Evolutionary conservation across 2,888 invertebrate species (phyloP).

Genomic region (Oconnorella tubifera): DNA sequence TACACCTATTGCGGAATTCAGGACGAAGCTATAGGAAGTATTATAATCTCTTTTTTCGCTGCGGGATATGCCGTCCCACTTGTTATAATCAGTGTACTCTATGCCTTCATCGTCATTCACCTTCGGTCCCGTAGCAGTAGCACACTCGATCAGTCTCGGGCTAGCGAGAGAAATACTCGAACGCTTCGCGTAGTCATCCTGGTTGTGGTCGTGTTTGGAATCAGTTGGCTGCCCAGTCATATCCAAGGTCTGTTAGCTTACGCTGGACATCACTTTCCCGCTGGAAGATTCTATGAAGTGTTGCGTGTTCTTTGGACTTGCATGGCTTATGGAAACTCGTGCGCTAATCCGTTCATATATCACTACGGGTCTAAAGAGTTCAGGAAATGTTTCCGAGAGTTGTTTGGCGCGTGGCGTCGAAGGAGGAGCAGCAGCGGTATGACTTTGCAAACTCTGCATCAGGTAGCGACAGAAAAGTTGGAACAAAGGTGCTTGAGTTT

Average conservation of each 20-base stretch:
- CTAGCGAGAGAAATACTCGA: not conserved
- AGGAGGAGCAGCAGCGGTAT: too few species aligned
- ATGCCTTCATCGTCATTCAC: slow-evolving; percentile 20
- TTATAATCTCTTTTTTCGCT: slow-evolving; percentile 26
- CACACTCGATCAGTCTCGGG: not conserved
- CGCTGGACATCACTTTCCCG: not conserved
- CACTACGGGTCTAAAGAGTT: slow-evolving; percentile 29
- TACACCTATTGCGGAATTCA: slow-evolving; percentile 21
- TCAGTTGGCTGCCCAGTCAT: not conserved
- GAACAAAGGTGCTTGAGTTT: too few species aligned
- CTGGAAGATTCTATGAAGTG: not conserved
- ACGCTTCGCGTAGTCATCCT: not conserved
- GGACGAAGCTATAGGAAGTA: slow-evolving; percentile 11
- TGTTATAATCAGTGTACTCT: slow-evolving; percentile 22
- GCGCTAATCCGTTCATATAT: slow-evolving; percentile 32
- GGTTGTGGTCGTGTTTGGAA: not conserved
- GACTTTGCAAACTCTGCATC: too few species aligned
- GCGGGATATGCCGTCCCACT: slow-evolving; percentile 28
- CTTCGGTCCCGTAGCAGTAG: not conserved
- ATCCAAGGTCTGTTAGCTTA: not conserved
- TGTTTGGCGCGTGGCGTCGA: too few species aligned
- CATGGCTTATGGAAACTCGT: slow-evolving; percentile 31
- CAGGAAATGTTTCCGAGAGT: slow-evolving; percentile 22
- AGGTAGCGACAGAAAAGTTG: too few species aligned
- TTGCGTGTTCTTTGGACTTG: slow-evolving; percentile 22